Evolutionary conservation across 30 jellyfish, hydroid and myxozoan genomes (phyloP), one percentile per base, ranked within the genome.

Genomic region (Nemopilema nomurai): DNA sequence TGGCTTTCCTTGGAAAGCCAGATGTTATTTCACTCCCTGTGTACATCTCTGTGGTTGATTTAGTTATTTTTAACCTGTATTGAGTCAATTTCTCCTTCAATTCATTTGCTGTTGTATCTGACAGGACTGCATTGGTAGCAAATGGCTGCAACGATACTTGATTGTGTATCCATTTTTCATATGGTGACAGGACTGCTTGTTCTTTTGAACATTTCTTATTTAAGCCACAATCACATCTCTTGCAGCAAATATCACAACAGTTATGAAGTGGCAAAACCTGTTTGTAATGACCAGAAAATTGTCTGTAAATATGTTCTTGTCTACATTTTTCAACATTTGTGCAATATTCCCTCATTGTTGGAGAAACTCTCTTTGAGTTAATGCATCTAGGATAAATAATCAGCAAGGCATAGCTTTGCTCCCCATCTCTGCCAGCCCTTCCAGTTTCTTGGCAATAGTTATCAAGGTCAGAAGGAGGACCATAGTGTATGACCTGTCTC

Each of bases 381-480:
- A n/a, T n/a, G n/a, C n/a, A n/a, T 41, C 57, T 13, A 41, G 82
- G 82, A 31, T 33, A 76, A 13, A 57, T 27, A 7, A 76, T 76
- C 24, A 76, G 57, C 21, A n/a, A 8, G 28, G 86, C 86, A 76
- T 76, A 30, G 57, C 86, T 76, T 73, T 50, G 86, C 25, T 19
- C 27, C 28, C 76, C 76, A 22, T 76, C 86, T 27, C 84, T 74
- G 18, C 84, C 84, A 76, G 86, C 86, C 30, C 75, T 16, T 49
- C 76, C 86, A 33, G 77, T 76, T 76, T 76, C 86, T 51, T 76
- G 86, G 51, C 86, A 72, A 8, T 24, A 31, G 67, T 72, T 21
- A 72, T 72, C 82, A 24, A 72, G 18, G 18, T 57, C 67, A 8
- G 51, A 8, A 27, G 86, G 86, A 30, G 86, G 86, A 16, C 86